Conservation (phyloP, 1,140 invertebrate genomes). For the Habropoda laboriosa region DNA sequence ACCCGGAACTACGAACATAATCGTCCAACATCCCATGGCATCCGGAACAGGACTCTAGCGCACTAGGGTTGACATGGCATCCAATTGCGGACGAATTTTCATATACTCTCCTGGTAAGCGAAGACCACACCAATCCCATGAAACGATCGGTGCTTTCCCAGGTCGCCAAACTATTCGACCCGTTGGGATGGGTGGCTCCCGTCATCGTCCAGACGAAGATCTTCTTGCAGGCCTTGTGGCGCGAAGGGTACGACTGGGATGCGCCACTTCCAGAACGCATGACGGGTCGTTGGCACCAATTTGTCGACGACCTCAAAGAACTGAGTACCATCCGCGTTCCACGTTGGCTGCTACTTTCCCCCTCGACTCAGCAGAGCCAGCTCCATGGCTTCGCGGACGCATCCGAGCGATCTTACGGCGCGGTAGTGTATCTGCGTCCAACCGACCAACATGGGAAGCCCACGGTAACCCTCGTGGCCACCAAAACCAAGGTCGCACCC, state of each 20-base stretch:
- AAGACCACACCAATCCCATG: not conserved
- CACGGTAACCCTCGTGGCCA: too few relatives aligned
- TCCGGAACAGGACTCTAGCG: not conserved
- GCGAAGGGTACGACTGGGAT: not conserved
- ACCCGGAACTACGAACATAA: too few relatives aligned
- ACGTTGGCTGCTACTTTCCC: too few relatives aligned
- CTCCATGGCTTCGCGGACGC: constrained; percentile 1
- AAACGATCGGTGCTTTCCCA: not conserved
- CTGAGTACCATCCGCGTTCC: too few relatives aligned
- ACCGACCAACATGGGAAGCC: too few relatives aligned
- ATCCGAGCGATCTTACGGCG: not conserved
- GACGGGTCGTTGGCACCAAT: too few relatives aligned
- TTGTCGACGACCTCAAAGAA: too few relatives aligned
- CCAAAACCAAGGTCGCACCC: too few relatives aligned
- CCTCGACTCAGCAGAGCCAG: not conserved
- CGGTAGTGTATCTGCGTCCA: not conserved
- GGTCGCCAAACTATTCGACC: not conserved
- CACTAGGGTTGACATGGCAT: not conserved
- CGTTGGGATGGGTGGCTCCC: not conserved
- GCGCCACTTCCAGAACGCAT: not conserved
- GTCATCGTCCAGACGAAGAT: not conserved
- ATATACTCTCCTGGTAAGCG: not conserved
- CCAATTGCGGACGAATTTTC: not conserved
- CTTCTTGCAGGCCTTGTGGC: not conserved
- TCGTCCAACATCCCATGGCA: too few relatives aligned